These are phyloP conservation scores for Homarus americanus DNA, from an alignment of 1,140 invertebrate species.

Conservation along the genomic window DNA sequence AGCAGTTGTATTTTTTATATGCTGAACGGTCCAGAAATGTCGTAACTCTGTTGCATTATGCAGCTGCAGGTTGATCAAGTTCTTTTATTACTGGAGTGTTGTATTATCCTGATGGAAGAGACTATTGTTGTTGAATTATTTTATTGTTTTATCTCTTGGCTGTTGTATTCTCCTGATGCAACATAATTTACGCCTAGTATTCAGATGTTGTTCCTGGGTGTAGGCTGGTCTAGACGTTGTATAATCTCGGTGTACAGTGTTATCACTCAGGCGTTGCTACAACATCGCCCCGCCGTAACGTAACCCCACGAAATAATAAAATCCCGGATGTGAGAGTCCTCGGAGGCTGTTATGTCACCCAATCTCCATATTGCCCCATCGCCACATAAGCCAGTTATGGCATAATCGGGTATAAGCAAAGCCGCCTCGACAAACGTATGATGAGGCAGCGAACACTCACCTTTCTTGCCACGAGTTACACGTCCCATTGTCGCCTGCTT, in stretches of 20 bases:
- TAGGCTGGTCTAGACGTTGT: too few relatives aligned
- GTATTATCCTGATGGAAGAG: too few relatives aligned
- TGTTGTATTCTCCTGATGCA: too few relatives aligned
- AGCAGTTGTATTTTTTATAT: neutral
- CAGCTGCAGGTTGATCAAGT: too few relatives aligned
- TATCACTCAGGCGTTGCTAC: too few relatives aligned
- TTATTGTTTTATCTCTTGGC: too few relatives aligned
- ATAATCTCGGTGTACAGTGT: too few relatives aligned
- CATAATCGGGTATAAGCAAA: neutral
- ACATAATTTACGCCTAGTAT: too few relatives aligned
- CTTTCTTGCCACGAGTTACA: neutral
- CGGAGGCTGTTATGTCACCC: neutral
- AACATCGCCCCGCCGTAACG: too few relatives aligned
- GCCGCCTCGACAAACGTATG: too few relatives aligned
- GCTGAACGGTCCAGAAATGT: neutral
- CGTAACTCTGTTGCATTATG: neutral
- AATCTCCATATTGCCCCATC: neutral
- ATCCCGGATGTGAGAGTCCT: neutral
- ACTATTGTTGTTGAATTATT: too few relatives aligned
- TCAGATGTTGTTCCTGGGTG: too few relatives aligned
- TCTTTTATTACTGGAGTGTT: neutral
- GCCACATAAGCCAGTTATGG: slow-evolving; percentile 2
- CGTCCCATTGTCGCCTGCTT: neutral
- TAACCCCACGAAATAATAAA: neutral
- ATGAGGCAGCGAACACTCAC: neutral